Evolutionary conservation across 1,140 invertebrate genomes (phyloP).

Genomic region (Phenacoccus solenopsis): DNA sequence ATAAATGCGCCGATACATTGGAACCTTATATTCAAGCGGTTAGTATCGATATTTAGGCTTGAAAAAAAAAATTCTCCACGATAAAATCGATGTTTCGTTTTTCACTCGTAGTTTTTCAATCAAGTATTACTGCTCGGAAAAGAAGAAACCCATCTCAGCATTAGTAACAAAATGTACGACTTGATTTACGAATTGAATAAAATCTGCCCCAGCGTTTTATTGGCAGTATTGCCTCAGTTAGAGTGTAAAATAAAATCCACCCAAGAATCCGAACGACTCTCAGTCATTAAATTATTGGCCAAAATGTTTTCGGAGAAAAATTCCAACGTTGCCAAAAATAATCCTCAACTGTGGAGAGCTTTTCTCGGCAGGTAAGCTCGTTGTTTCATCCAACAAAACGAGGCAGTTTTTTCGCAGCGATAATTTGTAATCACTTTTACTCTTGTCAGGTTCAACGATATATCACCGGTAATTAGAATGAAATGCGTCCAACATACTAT

Average conservation of each 20-base stretch:
- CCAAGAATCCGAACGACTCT: constrained; percentile 39
- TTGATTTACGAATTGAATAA: constrained; percentile 93
- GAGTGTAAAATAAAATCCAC: constrained; percentile 73
- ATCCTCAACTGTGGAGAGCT: constrained; percentile 70
- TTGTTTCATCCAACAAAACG: neutral
- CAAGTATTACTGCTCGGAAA: constrained; percentile 85
- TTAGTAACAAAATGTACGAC: constrained; percentile 81
- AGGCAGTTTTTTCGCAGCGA: neutral
- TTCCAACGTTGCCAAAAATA: constrained; percentile 74
- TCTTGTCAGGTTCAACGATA: constrained; percentile 90
- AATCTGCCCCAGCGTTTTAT: constrained; percentile 76
- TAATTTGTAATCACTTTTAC: no score
- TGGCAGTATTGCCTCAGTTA: constrained; percentile 82
- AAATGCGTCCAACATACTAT: constrained; percentile 96
- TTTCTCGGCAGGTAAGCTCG: constrained; percentile 57
- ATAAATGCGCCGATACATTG: constrained; percentile 79
- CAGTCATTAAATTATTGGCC: constrained; percentile 78
- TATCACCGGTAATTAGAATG: constrained; percentile 77
- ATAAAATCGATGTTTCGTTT: neutral
- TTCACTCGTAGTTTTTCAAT: constrained; percentile 70
- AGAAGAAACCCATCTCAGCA: constrained; percentile 65
- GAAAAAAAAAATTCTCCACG: no score
- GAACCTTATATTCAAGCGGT: constrained; percentile 90
- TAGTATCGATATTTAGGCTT: no score
- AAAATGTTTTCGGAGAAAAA: constrained; percentile 95